Evolutionary conservation across 1,140 invertebrate genomes (phyloP).

Genomic region (Probaryconus sp.): DNA sequence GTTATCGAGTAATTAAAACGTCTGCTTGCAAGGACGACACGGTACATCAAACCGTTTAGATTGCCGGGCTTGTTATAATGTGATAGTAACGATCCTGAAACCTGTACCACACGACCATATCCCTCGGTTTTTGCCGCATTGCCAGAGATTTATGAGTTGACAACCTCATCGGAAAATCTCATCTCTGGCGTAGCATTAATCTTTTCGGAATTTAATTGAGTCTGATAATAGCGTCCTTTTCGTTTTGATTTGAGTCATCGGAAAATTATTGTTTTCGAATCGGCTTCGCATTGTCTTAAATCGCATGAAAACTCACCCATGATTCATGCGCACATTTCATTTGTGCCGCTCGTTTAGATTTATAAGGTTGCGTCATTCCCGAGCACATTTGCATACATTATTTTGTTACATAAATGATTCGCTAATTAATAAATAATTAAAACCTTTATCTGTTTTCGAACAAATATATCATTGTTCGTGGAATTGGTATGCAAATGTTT

Average conservation of each 20-base stretch:
- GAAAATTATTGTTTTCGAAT: slow-evolving; percentile 28
- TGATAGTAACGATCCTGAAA: slow-evolving; percentile 58
- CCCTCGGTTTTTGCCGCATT: slow-evolving; percentile 45
- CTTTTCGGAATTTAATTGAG: slow-evolving; percentile 46
- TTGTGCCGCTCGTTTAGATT: slow-evolving; percentile 14
- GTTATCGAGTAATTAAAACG: slow-evolving; percentile 68
- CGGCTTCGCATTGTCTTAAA: too few species aligned
- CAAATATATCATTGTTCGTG: too few species aligned
- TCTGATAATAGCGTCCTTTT: slow-evolving; percentile 28
- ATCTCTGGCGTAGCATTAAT: slow-evolving; percentile 40
- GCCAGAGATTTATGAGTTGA: slow-evolving; percentile 55
- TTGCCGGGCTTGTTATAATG: slow-evolving; percentile 61
- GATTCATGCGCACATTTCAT: slow-evolving; percentile 32
- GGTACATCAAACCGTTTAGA: slow-evolving; percentile 65
- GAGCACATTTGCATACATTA: slow-evolving; percentile 30
- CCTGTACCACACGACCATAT: slow-evolving; percentile 58
- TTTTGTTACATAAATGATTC: slow-evolving; percentile 12
- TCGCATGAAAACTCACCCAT: slow-evolving; percentile 11
- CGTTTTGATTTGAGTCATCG: neutral
- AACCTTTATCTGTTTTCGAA: too few species aligned
- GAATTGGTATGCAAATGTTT: too few species aligned
- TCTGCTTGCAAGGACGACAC: slow-evolving; percentile 63
- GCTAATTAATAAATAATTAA: slow-evolving; percentile 46
- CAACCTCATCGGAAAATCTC: slow-evolving; percentile 49
- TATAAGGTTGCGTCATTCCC: slow-evolving; percentile 3